Evolutionary conservation across 1,140 invertebrate species (phyloP), one percentile per base, ranked within the genome.

Genomic region (Brachionus plicatilis): DNA sequence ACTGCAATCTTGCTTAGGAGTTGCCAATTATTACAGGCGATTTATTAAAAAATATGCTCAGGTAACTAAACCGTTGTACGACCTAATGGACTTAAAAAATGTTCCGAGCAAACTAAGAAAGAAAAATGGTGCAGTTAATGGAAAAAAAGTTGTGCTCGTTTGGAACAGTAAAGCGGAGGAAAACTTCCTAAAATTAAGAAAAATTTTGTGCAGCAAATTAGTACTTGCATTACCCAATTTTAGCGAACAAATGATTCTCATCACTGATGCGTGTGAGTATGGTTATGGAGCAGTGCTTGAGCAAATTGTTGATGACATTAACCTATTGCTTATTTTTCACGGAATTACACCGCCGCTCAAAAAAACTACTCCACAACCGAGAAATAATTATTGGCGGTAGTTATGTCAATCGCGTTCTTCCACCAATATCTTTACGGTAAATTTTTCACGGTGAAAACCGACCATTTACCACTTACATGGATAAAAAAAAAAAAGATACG

Each of bases 361-460:
- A 68, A 37, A n/a, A 66, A 70, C 17, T 88, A 89, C 78, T 86
- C 85, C 0, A 88, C 87, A 0, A 87, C 86, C 11, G 89, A 91
- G 84, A 87, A 86, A 68, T 87, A 90, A 85, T 85, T 75, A 45
- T 79, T 88, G 12, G 89, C 87, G 14, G 84, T 89, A 11, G 90
- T 91, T 8, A 91, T 86, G 86, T 89, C 85, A 4, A 86, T 90
- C 11, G 80, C 88, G 65, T 87, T 86, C 72, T 90, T 91, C 85
- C 87, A 90, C 60, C 66, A 89, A 56, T 90, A 88, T 83, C 56
- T 91, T 9, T 89, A 87, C 83, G 90, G 90, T 2, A 79, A 88
- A 14, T 72, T 88, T 47, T 91, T 91, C 85, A 89, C 85, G 5
- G 82, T 92, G 5, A 85, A 87, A n/a, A 92, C 90, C 1, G 90